Conservation (phyloP, 2,113 vertebrate species). For the Connochaetes taurinus region DNA sequence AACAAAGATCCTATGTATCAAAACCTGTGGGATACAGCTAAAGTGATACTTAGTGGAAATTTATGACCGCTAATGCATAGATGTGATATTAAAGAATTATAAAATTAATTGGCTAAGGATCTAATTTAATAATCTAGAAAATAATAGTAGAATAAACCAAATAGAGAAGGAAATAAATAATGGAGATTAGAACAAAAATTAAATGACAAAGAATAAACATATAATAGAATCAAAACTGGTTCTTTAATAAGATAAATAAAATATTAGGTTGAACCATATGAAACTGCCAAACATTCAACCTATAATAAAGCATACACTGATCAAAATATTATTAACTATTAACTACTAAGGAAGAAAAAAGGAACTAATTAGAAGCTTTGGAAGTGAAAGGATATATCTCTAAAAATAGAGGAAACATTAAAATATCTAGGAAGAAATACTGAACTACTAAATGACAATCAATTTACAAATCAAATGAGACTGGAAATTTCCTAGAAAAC, state of each 20-base stretch:
- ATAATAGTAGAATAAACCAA: background rate
- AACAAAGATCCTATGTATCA: background rate
- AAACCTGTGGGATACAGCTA: conserved; percentile 18
- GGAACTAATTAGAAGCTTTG: background rate
- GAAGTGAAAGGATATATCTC: background rate
- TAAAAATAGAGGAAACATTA: background rate
- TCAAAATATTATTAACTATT: conserved; percentile 11
- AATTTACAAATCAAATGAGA: background rate
- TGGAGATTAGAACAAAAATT: conserved; percentile 6
- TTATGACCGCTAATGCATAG: background rate
- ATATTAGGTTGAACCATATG: background rate
- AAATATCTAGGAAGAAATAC: background rate
- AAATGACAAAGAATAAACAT: background rate
- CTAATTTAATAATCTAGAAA: conserved; percentile 7
- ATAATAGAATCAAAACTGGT: background rate
- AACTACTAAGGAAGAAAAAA: background rate
- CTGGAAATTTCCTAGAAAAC: background rate
- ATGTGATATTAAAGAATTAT: background rate
- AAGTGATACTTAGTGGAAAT: background rate
- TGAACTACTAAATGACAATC: background rate
- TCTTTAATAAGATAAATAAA: background rate
- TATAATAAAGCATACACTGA: background rate
- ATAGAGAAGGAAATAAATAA: background rate
- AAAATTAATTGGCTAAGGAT: conserved; percentile 13
- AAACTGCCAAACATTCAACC: background rate